Percentiles rank a stretch among this genome's conserved stretches.
Conservation (phyloP, 2,888 invertebrate genomes). For the Oscheius sp. region DNA sequence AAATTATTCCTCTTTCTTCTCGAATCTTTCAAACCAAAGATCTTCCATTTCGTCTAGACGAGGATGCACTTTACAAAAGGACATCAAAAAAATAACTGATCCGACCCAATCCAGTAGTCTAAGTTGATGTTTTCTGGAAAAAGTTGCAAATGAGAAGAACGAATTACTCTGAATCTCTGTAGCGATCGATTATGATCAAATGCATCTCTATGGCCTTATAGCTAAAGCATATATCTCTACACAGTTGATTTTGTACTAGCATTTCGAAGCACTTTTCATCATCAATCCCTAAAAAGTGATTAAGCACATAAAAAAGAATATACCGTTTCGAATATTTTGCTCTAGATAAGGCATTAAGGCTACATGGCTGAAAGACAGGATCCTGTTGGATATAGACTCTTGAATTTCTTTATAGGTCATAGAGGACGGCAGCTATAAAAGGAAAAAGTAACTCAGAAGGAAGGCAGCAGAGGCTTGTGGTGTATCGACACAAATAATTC, state of each 20-base stretch:
- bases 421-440: background rate
- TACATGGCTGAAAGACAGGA: background rate
- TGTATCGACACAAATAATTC: background rate
- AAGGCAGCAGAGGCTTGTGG: conserved; percentile 44
- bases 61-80: conserved; percentile 3
- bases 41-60: background rate
- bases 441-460: conserved; percentile 42
- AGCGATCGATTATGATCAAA: background rate
- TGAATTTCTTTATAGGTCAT: background rate
- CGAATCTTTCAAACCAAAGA: background rate
- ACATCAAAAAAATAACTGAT: background rate
- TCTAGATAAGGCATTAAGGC: background rate
- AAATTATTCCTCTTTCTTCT: too few relatives aligned
- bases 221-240: background rate
- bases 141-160: background rate
- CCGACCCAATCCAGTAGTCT: background rate
- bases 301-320: background rate
- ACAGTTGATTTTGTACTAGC: background rate
- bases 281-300: background rate
- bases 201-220: background rate
- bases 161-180: background rate
- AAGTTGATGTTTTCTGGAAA: background rate
- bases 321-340: background rate
- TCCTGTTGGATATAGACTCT: background rate
- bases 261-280: background rate